Percentiles rank a stretch among this genome's conserved stretches.
Conservation (phyloP, 1,140 invertebrate species). For the Ceratoteleas bidentatus region DNA sequence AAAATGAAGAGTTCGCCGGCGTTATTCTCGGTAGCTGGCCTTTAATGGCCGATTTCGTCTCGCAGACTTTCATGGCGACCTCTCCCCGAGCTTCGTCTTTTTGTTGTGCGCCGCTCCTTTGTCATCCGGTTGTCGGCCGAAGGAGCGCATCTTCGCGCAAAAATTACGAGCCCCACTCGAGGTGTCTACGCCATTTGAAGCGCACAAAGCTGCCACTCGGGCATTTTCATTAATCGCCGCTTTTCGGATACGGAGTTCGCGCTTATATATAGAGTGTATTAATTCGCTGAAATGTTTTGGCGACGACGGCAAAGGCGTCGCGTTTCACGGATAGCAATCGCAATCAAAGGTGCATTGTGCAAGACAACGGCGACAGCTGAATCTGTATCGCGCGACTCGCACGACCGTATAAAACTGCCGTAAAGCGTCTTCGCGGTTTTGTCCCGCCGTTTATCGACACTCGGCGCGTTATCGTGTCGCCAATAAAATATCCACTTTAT, state of each 20-base stretch:
- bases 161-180: slow-evolving; percentile 56
- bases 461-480: slow-evolving; percentile 42
- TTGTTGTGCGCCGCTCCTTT: slow-evolving; percentile 37
- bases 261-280: slow-evolving; percentile 28
- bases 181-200: slow-evolving; percentile 42
- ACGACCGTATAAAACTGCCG: slow-evolving; percentile 48
- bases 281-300: slow-evolving; percentile 56
- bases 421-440: slow-evolving; percentile 62
- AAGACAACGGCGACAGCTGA: slow-evolving; percentile 49
- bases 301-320: slow-evolving; percentile 17
- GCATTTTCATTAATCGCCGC: slow-evolving; percentile 55
- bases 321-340: slow-evolving; percentile 38
- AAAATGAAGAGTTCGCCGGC: slow-evolving; percentile 60
- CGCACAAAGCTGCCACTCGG: slow-evolving; percentile 42
- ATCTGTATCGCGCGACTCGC: slow-evolving; percentile 43
- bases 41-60: slow-evolving; percentile 59
- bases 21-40: slow-evolving; percentile 67
- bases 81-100: slow-evolving; percentile 26
- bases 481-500: slow-evolving; percentile 64
- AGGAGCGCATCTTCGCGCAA: slow-evolving; percentile 32
- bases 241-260: slow-evolving; percentile 42
- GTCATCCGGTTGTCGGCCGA: slow-evolving; percentile 45
- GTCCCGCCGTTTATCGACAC: slow-evolving; percentile 60
- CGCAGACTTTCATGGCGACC: slow-evolving; percentile 34
- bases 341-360: slow-evolving; percentile 63